Base-by-base conservation (phyloP, 2,888 invertebrate species). In the Harpalus rufipes region DNA sequence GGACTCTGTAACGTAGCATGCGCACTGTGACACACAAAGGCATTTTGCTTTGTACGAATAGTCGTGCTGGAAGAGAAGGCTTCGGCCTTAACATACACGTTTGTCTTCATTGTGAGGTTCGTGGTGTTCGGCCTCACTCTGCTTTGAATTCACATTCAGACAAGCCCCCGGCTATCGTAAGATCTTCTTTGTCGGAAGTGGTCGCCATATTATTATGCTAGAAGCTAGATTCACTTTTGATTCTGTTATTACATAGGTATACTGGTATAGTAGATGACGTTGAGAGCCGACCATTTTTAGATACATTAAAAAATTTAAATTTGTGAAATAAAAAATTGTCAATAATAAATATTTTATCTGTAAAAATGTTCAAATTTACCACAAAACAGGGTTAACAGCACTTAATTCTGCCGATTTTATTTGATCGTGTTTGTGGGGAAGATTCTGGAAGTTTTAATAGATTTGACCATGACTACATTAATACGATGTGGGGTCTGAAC, bases 91-190 rank as follows among this genome's bases (percentile, higher is more conserved):
- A 14, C 10, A 32, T 39, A 32, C 59, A 16, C 41, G 79, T 39
- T 80, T 61, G 41, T 80, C 61, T 80, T 80, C 79, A 80, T 80
- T 80, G 79, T 80, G 41, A 39, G 79, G 16, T 74, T 39, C 16
- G 39, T 58, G 78, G 44, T 76, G 32, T 59, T 59, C 59, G 14
- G 63, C 7, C 10, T 14, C 7, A 6, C 1, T 51, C 44, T 5
- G 51, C 79, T 80, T 80, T 80, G 79, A 80, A 80, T 80, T 39
- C 79, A 14, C 21, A 32, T 32, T 59, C 79, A 61, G 58, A 61
- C 18, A 25, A 32, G 79, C 61, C 79, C n/a, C 59, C 5, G 61
- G 79, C 59, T 12, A 58, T 78, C 58, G 78, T 14, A 16, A 58
- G 32, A 10, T 61, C 8, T 80, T 80, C 41, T 80, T 80, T 80